Percentiles rank a stretch among this genome's conserved stretches.
These are phyloP conservation scores for Bilobella aurantiaca DNA, from an alignment of 1,140 invertebrate species.

Conservation along the genomic window DNA sequence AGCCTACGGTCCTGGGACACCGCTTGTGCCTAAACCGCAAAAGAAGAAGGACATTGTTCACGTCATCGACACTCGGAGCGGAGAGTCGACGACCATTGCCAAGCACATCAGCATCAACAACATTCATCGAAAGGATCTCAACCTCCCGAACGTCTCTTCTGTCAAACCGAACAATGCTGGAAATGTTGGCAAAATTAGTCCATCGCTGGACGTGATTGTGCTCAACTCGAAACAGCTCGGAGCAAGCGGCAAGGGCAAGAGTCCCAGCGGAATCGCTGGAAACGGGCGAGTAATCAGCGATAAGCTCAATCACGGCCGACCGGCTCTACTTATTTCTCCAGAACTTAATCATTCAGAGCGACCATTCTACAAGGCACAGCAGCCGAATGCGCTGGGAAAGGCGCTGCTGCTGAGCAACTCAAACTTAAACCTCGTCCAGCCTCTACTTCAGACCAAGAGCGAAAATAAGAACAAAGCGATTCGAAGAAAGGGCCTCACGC, in stretches of 20 bases:
- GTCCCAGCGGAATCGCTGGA: neutral
- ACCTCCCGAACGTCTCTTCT: constrained; percentile 9
- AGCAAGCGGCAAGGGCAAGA: neutral
- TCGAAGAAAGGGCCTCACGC: constrained; percentile 21
- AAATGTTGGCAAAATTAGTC: constrained; percentile 29
- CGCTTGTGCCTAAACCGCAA: constrained; percentile 1
- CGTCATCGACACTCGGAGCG: constrained; percentile 33
- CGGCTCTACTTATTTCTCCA: neutral
- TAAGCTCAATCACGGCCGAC: neutral
- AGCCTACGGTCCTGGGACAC: neutral
- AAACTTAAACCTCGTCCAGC: constrained; percentile 16
- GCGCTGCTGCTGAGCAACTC: neutral
- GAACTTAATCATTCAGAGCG: neutral
- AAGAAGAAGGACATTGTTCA: constrained; percentile 30
- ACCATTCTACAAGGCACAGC: neutral
- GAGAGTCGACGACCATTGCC: constrained; percentile 28
- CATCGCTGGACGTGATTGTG: constrained; percentile 33
- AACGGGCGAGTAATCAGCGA: neutral
- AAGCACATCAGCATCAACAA: constrained; percentile 32
- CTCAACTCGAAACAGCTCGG: constrained; percentile 12
- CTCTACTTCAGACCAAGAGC: constrained; percentile 11
- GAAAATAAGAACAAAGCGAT: constrained; percentile 16
- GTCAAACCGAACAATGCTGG: constrained; percentile 28
- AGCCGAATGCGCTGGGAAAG: neutral
- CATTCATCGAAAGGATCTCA: constrained; percentile 11